A percentile compares a stretch with the other conserved stretches of the same genome.
These are phyloP conservation scores for Lacerta bilineata DNA, from an alignment of 2,797 vertebrate species.

Conservation along the genomic window DNA sequence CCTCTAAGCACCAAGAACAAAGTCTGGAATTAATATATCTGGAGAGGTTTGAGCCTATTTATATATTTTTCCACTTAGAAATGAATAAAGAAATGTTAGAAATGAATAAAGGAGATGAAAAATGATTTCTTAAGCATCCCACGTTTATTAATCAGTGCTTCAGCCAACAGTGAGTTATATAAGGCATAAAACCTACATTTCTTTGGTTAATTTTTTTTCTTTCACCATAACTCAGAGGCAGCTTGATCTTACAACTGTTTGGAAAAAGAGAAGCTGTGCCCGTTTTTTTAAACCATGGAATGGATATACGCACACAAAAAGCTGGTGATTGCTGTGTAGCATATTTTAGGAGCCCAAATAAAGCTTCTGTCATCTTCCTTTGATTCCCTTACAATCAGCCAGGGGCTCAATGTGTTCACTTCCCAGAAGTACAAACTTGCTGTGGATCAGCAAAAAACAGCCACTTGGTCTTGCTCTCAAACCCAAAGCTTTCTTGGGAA, in stretches of 20 bases:
- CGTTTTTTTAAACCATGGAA: not conserved
- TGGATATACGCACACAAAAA: not conserved
- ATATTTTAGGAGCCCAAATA: slow-evolving; percentile 8
- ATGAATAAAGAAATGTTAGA: slow-evolving; percentile 17
- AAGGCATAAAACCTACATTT: slow-evolving; percentile 25
- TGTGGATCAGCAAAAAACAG: not conserved
- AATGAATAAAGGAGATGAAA: slow-evolving; percentile 46
- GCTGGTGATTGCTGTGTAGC: not conserved
- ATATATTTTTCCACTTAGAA: slow-evolving; percentile 43
- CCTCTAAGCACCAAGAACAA: slow-evolving; percentile 19
- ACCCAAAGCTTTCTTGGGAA: not conserved
- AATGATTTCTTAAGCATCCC: slow-evolving; percentile 7
- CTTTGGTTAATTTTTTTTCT: slow-evolving; percentile 30
- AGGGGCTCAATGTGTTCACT: not conserved
- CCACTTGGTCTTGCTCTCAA: not conserved
- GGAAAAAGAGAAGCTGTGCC: slow-evolving; percentile 28
- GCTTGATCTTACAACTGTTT: slow-evolving; percentile 18
- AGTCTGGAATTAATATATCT: slow-evolving; percentile 51
- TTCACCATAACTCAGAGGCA: not conserved
- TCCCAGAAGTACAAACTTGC: not conserved
- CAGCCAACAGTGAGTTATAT: slow-evolving; percentile 17
- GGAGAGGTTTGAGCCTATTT: slow-evolving; percentile 33
- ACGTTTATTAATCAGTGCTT: not conserved
- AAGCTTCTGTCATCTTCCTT: slow-evolving; percentile 4
- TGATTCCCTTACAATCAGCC: not conserved